Evolutionary conservation across 2,113 vertebrate genomes (phyloP), one percentile per base, ranked within the genome.

Genomic region (Cariama cristata): DNA sequence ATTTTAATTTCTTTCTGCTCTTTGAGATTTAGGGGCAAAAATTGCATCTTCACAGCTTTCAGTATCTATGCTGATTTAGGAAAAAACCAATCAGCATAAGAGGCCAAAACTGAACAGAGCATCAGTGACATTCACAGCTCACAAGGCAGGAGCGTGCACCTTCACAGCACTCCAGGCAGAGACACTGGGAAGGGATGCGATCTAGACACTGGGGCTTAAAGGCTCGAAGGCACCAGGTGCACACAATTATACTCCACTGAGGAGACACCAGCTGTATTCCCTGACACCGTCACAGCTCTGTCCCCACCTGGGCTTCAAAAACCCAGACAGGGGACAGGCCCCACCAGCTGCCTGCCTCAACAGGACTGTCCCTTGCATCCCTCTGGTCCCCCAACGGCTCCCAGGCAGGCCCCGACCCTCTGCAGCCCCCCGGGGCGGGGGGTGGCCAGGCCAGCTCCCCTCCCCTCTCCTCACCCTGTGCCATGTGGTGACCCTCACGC

Each of bases 71-170:
- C 2, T 1, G 9, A 17, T 28, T 49, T 17, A 30, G 38, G 27
- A 32, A 49, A n/a, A 8, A 35, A 30, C 1, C 12, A 27, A 16
- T 13, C 8, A 4, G 35, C 13, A 0, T 2, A 21, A 28, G 28
- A 77, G 26, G 8, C n/a, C 35, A 5, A 30, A 75, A 20, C 32
- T 13, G 6, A 10, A 12, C 1, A 3, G 18, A 23, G 32, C n/a
- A 12, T 1, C 21, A 1, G 59, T 1, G 45, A 24, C 1, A 11
- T 0, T 9, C 12, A 8, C n/a, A 23, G 32, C 21, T 13, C 4
- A 15, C 8, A 2, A 17, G 18, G 1, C 11, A 6, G 49, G 8
- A 24, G 12, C 0, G 0, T 1, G 6, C 17, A 8, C 3, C 55
- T 2, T 9, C 6, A 1, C 50, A 24, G 58, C 58, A 2, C 33